These are phyloP conservation scores for Asteroscopus sphinx DNA, from an alignment of 2,888 invertebrate species.

Conservation along the genomic window DNA sequence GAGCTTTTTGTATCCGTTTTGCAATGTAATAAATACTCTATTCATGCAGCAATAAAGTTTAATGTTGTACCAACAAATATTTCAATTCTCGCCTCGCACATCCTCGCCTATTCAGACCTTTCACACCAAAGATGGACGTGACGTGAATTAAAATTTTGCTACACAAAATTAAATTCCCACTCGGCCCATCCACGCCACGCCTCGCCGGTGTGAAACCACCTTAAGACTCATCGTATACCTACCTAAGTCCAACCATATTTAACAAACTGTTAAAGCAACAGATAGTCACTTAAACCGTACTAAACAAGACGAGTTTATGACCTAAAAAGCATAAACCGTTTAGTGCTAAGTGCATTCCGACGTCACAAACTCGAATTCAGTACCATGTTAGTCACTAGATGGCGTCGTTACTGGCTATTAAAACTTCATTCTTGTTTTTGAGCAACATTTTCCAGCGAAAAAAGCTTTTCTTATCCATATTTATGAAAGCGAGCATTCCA, in stretches of 20 bases:
- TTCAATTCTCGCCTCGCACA: too few relatives aligned
- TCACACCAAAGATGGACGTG: too few relatives aligned
- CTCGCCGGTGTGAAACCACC: too few relatives aligned
- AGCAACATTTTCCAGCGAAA: constrained; percentile 27
- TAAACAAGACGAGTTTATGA: constrained; percentile 60
- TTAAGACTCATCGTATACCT: too few relatives aligned
- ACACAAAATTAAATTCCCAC: too few relatives aligned
- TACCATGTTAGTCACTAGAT: constrained; percentile 47
- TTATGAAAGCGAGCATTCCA: constrained; percentile 23
- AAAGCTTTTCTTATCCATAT: constrained; percentile 33
- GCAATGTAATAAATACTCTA: too few relatives aligned
- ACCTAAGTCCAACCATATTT: background rate
- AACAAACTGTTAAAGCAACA: constrained; percentile 53
- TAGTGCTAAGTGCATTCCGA: constrained; percentile 64
- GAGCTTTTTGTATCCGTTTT: too few relatives aligned
- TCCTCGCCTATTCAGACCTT: too few relatives aligned
- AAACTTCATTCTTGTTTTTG: constrained; percentile 40
- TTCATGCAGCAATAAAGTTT: too few relatives aligned
- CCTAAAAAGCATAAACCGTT: constrained; percentile 64
- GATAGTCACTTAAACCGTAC: constrained; percentile 58
- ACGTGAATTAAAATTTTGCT: too few relatives aligned
- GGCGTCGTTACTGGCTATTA: constrained; percentile 43
- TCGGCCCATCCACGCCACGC: too few relatives aligned
- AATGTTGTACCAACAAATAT: too few relatives aligned
- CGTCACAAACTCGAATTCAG: constrained; percentile 51